Percentiles rank a stretch among this genome's conserved stretches.
phyloP scores from a whole-genome alignment of 2,113 vertebrate species.

The Aptenodytes patagonicus region DNA sequence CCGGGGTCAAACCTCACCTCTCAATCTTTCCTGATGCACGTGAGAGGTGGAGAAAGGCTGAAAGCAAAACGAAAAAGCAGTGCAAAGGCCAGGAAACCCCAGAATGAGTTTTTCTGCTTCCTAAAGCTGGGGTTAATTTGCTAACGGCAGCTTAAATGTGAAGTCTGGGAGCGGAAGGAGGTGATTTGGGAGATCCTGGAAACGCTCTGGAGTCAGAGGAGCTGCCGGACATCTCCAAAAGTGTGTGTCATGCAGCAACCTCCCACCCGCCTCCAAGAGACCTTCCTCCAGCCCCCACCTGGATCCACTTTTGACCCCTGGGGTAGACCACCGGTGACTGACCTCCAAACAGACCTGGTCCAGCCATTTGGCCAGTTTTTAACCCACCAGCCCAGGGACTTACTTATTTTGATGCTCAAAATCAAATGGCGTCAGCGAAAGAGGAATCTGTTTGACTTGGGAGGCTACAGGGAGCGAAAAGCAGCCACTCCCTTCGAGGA shows the following conservation, averaged over 20 bases:
- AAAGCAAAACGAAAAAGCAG: background rate
- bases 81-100: fast-evolving
- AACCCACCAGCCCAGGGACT: too few relatives aligned
- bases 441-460: too few relatives aligned
- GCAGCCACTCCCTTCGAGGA: too few relatives aligned
- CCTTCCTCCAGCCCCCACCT: background rate
- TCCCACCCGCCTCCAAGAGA: background rate
- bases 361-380: too few relatives aligned
- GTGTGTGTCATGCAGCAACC: background rate
- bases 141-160: background rate
- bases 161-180: too few relatives aligned
- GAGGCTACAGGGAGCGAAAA: too few relatives aligned
- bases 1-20: background rate
- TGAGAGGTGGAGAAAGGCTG: background rate
- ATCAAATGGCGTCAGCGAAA: too few relatives aligned
- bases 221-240: background rate
- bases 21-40: background rate
- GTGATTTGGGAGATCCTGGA: fast-evolving
- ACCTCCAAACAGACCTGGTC: too few relatives aligned
- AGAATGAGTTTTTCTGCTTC: fast-evolving
- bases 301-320: too few relatives aligned
- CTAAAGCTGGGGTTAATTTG: background rate
- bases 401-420: too few relatives aligned
- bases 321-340: too few relatives aligned
- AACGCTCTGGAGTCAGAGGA: background rate